phyloP scores from a whole-genome alignment of 2,113 vertebrate genomes.

The Anarhynchus alexandrinus region DNA sequence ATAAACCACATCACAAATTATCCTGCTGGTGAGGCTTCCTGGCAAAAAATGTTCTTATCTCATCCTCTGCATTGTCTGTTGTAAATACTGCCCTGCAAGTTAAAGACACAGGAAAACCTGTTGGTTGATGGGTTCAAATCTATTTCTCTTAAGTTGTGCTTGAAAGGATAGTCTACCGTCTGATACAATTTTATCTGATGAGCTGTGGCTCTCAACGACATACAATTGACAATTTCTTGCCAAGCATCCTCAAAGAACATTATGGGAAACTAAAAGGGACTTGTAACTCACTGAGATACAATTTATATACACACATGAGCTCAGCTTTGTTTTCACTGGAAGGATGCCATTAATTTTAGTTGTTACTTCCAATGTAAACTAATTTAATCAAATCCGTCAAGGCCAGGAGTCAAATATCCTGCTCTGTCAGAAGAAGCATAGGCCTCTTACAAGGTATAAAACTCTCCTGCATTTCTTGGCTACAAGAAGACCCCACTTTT shows the following conservation, averaged over 20 bases:
- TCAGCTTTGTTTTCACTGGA: not conserved
- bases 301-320: not conserved
- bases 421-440: not conserved
- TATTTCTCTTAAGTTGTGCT: not conserved
- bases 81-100: not conserved
- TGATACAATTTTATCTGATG: conserved; percentile 14
- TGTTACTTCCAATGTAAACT: not conserved
- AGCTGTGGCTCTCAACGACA: not conserved
- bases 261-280: not conserved
- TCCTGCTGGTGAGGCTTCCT: not conserved
- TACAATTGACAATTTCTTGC: not conserved
- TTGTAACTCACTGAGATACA: not conserved
- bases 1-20: conserved; percentile 6
- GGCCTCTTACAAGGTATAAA: not conserved
- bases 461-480: not conserved
- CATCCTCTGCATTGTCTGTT: not conserved
- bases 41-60: not conserved
- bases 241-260: not conserved
- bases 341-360: not conserved
- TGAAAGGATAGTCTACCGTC: not conserved
- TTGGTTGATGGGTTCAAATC: not conserved
- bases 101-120: not conserved
- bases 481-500: not conserved
- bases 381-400: not conserved
- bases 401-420: not conserved